A percentile compares a stretch with the other conserved stretches of the same genome.
Conservation (phyloP, 30 jellyfish, hydroid and myxozoan genomes). For the Hydractinia symbiolongicarpus region DNA sequence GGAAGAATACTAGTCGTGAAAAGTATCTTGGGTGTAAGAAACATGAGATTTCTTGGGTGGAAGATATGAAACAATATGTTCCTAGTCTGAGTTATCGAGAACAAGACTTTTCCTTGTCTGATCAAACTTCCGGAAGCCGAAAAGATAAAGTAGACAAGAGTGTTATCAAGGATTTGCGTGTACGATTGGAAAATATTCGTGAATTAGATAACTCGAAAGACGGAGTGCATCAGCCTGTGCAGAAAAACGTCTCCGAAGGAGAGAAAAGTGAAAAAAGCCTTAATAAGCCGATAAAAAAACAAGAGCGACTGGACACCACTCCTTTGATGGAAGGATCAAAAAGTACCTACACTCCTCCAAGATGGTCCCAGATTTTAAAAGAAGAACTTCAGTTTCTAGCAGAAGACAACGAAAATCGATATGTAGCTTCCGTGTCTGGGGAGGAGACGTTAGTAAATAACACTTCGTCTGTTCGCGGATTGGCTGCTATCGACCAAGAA, state of each 20-base stretch:
- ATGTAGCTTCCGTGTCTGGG: too few species aligned
- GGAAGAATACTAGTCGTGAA: background rate
- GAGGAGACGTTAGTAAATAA: too few species aligned
- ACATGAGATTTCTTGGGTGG: background rate
- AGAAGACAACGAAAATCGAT: background rate
- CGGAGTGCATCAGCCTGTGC: background rate
- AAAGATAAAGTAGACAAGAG: background rate
- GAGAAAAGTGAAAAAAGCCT: background rate
- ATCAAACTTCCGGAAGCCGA: too few species aligned
- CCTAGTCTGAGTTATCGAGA: background rate
- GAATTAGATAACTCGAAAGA: background rate
- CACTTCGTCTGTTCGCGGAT: background rate
- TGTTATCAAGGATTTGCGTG: background rate
- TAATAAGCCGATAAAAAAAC: too few species aligned
- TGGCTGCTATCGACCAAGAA: background rate
- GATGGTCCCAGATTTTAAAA: constrained; percentile 2
- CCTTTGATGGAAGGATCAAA: background rate
- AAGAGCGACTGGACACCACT: background rate
- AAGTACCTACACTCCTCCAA: background rate
- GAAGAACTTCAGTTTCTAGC: background rate
- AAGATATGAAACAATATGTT: background rate
- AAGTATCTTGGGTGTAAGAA: background rate
- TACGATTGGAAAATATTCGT: background rate
- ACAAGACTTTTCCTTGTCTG: background rate
- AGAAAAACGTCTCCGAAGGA: background rate